These are phyloP conservation scores for Thymelicus sylvestris DNA, from an alignment of 2,888 invertebrate genomes.

Conservation along the genomic window DNA sequence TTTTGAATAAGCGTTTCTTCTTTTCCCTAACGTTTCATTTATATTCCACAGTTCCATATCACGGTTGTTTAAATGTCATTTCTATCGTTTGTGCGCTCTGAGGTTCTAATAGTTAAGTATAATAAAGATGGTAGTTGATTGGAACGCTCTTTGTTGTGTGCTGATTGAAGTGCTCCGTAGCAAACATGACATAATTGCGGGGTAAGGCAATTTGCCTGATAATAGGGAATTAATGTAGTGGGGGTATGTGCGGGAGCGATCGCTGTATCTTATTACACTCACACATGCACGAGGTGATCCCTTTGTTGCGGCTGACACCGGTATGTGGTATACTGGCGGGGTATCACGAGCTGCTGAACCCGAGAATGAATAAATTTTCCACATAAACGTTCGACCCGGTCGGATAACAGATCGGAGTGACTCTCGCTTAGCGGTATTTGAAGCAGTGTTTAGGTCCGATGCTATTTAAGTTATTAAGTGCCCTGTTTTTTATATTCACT, in stretches of 20 bases:
- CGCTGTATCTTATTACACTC: background rate
- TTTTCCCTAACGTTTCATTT: too few species aligned
- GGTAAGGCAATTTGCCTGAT: background rate
- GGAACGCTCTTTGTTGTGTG: slow-evolving; percentile 23
- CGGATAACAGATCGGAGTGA: too few species aligned
- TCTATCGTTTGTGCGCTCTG: background rate
- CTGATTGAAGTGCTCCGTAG: slow-evolving; percentile 23
- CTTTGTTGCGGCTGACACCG: background rate
- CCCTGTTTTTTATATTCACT: too few species aligned
- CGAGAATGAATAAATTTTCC: background rate
- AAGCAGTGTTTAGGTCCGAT: too few species aligned
- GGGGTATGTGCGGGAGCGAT: background rate
- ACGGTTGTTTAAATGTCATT: background rate
- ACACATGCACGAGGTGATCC: background rate
- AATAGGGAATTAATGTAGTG: slow-evolving; percentile 4
- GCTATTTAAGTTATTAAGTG: too few species aligned
- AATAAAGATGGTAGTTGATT: slow-evolving; percentile 16
- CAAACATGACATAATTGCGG: background rate
- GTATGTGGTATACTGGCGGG: background rate
- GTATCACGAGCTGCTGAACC: background rate
- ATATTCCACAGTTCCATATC: too few species aligned
- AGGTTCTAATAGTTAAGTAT: slow-evolving; percentile 22
- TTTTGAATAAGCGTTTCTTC: too few species aligned
- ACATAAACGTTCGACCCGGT: too few species aligned
- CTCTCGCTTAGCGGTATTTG: too few species aligned